Evolutionary conservation across 2,797 vertebrate species (phyloP), one percentile per base, ranked within the genome.

Genomic region (Buphagus erythrorhynchus): DNA sequence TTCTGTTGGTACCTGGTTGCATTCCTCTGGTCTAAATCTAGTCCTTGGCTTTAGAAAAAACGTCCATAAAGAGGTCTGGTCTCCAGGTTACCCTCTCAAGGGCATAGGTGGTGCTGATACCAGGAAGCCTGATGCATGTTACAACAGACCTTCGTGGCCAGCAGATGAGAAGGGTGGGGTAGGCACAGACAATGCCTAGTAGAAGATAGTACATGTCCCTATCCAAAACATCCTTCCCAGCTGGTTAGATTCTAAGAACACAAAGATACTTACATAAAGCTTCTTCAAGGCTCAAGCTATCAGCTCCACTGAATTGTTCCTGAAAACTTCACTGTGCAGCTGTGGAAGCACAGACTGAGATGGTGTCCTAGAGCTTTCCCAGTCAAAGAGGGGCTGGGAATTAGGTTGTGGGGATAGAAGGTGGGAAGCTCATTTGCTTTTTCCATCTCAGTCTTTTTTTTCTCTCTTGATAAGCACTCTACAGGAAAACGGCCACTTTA

Each of bases 361-460:
- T 2, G 15, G 11, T 19, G 10, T 20, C 72, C 46, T 73, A 18
- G 48, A 52, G 54, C 45, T 57, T 43, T 68, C 22, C 51, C 38
- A 77, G 3, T 6, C 54, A 69, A 35, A 61, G 54, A 57, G 31
- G 36, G 1, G 1, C 17, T 33, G 54, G 46, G 38, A 83, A 84
- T 65, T 26, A 36, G 54, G 9, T 25, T 55, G 51, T 28, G 54
- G 40, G 40, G 43, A 29, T 0, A 33, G 40, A 76, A 57, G 25
- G 17, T 45, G 13, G 43, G n/a, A 90, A 90, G 38, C 22, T 77
- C 61, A 82, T 76, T 68, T 92, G 36, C 51, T 62, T 74, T 80
- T 69, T 90, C 57, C 43, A 35, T 28, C 58, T 75, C 46, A 33
- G 38, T 54, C 28, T 55, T 71, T 55, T 55, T 63, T 48, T 42